These are phyloP conservation scores for Hyalella azteca DNA, from an alignment of 2,888 invertebrate species.

Conservation along the genomic window DNA sequence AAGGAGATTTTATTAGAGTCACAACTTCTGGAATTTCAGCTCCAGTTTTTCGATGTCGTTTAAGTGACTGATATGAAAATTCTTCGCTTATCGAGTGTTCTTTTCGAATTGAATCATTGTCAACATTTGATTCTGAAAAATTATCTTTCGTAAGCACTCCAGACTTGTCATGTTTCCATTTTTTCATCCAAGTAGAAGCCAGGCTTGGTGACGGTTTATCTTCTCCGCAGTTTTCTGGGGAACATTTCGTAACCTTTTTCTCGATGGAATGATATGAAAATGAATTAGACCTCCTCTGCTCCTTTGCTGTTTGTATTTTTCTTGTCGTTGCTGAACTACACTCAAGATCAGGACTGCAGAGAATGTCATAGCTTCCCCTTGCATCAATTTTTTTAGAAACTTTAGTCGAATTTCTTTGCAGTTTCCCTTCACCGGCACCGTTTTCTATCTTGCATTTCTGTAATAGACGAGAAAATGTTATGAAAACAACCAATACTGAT, in stretches of 20 bases:
- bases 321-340: neutral
- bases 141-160: neutral
- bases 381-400: neutral
- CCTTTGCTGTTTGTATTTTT: neutral
- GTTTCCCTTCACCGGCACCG: neutral
- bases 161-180: neutral
- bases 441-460: neutral
- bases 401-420: neutral
- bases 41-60: neutral
- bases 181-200: neutral
- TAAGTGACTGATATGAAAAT: neutral
- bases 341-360: constrained; percentile 9
- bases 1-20: neutral
- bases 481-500: too few relatives aligned
- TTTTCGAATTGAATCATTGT: neutral
- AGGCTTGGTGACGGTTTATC: neutral
- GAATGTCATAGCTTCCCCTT: neutral
- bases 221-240: neutral
- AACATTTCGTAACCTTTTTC: neutral
- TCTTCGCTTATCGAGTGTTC: neutral
- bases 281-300: neutral
- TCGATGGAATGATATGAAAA: constrained; percentile 5
- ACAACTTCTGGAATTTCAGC: neutral
- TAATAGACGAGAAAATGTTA: neutral
- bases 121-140: neutral